Percentiles rank a stretch among this genome's conserved stretches.
Evolutionary conservation across 2,113 vertebrate genomes (phyloP).

Genomic region (Cyphomyrus discorhynchus): DNA sequence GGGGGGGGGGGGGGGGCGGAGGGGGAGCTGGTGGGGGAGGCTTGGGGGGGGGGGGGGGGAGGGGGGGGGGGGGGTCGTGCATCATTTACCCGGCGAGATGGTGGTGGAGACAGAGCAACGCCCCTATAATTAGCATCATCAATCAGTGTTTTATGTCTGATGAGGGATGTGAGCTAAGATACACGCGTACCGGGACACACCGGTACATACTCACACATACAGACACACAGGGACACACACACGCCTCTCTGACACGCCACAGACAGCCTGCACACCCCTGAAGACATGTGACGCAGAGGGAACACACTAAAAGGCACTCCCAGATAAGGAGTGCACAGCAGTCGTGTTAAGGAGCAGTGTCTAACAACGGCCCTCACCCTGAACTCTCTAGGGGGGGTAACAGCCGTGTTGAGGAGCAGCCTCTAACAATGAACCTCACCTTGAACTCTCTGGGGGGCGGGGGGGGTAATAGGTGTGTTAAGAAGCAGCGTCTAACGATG

Average conservation of each 20-base stretch:
- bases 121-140: constrained; percentile 40
- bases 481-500: neutral
- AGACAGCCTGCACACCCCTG: too few species aligned
- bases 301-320: neutral
- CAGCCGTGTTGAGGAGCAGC: neutral
- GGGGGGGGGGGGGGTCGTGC: neutral
- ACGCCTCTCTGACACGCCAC: too few species aligned
- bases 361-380: neutral
- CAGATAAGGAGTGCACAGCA: neutral
- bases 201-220: too few species aligned
- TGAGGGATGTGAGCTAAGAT: neutral
- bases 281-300: neutral
- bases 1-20: too few species aligned
- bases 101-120: constrained; percentile 24
- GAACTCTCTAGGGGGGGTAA: neutral
- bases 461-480: neutral
- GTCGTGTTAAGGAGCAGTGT: neutral
- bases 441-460: neutral
- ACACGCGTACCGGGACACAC: neutral
- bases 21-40: too few species aligned
- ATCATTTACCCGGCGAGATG: neutral
- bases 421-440: neutral
- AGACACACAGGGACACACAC: neutral
- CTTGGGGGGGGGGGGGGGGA: too few species aligned
- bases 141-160: constrained; percentile 31